phyloP scores from a whole-genome alignment of 1,140 invertebrate genomes.

The Samia ricini region DNA sequence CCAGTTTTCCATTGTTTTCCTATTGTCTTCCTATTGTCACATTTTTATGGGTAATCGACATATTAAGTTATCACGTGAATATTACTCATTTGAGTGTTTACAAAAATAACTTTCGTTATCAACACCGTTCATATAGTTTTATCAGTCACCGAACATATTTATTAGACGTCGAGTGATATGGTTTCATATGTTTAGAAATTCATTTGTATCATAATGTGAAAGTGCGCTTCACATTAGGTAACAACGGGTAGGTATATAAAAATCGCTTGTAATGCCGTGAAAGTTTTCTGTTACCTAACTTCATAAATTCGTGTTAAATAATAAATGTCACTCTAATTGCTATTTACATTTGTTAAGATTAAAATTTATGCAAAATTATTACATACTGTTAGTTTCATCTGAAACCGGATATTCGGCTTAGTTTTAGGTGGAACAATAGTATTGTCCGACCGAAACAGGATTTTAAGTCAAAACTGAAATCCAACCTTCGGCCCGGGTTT shows the following conservation, averaged over 20 bases:
- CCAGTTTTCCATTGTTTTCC: no score
- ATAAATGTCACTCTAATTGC: neutral
- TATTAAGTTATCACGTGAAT: no score
- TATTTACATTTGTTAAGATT: neutral
- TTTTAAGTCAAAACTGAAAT: no score
- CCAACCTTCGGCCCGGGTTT: no score
- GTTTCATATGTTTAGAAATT: neutral
- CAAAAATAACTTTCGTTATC: neutral
- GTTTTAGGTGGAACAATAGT: no score
- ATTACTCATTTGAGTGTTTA: neutral
- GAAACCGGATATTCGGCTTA: no score
- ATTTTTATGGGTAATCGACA: no score
- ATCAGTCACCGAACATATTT: neutral
- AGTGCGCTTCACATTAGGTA: neutral
- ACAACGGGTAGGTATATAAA: neutral
- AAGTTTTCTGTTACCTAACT: neutral
- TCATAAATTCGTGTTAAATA: neutral
- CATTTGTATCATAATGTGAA: neutral
- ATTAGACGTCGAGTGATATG: neutral
- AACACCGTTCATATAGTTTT: neutral
- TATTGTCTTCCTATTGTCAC: no score
- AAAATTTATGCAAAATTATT: neutral
- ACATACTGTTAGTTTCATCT: neutral
- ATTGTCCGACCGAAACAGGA: no score
- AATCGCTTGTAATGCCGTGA: neutral